Evolutionary conservation across 2,113 vertebrate genomes (phyloP).

Genomic region (Boulengeromyrus knoepffleri): DNA sequence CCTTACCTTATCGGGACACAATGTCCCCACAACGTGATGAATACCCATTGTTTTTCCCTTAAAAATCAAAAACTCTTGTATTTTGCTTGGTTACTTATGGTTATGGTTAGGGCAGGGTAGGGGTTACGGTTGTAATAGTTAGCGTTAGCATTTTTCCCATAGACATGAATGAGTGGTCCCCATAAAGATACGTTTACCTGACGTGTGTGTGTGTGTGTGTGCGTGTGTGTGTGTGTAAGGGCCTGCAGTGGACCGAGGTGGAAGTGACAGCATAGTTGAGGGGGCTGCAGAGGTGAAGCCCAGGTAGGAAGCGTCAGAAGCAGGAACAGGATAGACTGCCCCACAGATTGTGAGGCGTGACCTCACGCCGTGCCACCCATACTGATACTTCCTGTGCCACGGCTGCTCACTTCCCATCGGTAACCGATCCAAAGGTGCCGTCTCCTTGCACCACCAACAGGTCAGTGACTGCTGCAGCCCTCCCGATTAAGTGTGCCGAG

Average conservation of each 20-base stretch:
- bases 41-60: too few relatives aligned
- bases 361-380: not conserved
- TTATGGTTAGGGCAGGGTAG: too few relatives aligned
- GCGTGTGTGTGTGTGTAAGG: not conserved
- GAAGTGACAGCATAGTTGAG: not conserved
- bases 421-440: conserved; percentile 26
- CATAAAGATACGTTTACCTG: too few relatives aligned
- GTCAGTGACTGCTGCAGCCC: conserved; percentile 38
- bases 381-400: not conserved
- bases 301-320: not conserved
- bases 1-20: too few relatives aligned
- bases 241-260: too few relatives aligned
- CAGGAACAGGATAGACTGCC: not conserved
- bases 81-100: too few relatives aligned
- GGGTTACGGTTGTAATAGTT: too few relatives aligned
- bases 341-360: not conserved
- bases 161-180: too few relatives aligned
- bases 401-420: not conserved
- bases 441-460: not conserved
- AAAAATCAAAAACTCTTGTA: too few relatives aligned
- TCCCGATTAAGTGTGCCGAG: conserved; percentile 40
- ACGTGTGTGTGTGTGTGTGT: not conserved
- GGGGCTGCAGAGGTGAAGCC: not conserved
- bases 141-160: too few relatives aligned
- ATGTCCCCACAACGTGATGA: too few relatives aligned